Evolutionary conservation across 30 jellyfish, hydroid and myxozoan species (phyloP).

Genomic region (Aurelia sp.): DNA sequence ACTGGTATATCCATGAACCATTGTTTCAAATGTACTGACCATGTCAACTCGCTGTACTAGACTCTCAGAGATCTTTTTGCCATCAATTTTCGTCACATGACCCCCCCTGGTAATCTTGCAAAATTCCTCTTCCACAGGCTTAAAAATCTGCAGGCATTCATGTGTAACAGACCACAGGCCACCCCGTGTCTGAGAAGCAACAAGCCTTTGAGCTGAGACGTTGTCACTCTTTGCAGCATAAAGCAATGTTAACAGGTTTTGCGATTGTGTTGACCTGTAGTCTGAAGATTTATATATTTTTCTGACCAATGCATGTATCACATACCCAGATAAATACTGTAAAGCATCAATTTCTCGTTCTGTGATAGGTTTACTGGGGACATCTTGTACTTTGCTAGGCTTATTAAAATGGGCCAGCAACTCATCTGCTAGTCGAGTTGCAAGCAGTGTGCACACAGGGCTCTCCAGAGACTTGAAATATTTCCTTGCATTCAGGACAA

Average conservation of each 20-base stretch:
- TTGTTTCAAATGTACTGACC: constrained; percentile 2
- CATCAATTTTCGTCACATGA: neutral
- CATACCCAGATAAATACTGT: no score
- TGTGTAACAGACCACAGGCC: constrained; percentile 32
- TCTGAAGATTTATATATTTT: neutral
- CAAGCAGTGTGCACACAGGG: no score
- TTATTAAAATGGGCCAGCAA: no score
- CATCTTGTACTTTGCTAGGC: no score
- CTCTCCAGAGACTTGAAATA: no score
- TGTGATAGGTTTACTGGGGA: no score
- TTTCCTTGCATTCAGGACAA: no score
- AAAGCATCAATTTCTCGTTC: no score
- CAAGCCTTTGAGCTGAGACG: constrained; percentile 8
- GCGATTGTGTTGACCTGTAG: neutral
- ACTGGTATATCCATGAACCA: constrained; percentile 16
- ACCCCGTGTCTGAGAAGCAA: constrained; percentile 15
- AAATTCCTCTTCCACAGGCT: constrained; percentile 32
- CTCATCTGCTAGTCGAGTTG: no score
- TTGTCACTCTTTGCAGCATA: constrained; percentile 19
- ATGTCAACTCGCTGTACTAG: constrained; percentile 2
- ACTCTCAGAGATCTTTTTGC: constrained; percentile 7
- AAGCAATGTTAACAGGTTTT: neutral
- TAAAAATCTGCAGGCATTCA: constrained; percentile 32
- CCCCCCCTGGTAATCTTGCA: constrained; percentile 7
- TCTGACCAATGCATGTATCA: constrained; percentile 1